These are phyloP conservation scores for Antechinus stuartii DNA, from an alignment of 2,113 vertebrate genomes.

Conservation along the genomic window DNA sequence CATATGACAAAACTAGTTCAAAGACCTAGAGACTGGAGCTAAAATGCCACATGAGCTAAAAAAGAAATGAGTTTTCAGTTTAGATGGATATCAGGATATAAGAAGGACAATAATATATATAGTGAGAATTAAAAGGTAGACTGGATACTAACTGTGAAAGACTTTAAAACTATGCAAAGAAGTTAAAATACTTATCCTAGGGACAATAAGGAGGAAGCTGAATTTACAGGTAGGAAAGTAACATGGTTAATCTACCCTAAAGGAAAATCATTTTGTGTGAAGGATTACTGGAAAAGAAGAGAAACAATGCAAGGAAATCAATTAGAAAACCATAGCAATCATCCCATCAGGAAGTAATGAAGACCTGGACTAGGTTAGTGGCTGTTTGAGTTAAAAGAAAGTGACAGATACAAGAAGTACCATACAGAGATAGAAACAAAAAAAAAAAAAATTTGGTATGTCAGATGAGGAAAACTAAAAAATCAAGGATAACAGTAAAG, in stretches of 20 bases:
- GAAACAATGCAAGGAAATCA: neutral
- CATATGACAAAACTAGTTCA: neutral
- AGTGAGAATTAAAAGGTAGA: neutral
- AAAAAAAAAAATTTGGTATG: neutral
- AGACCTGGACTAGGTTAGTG: neutral
- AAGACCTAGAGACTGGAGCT: neutral
- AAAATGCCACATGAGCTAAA: neutral
- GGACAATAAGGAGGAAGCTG: neutral
- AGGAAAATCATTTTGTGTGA: neutral
- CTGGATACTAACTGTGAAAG: neutral
- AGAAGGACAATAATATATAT: neutral
- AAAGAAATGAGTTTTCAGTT: neutral
- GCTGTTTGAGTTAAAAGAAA: neutral
- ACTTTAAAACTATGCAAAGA: neutral
- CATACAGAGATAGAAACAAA: neutral
- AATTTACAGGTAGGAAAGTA: neutral
- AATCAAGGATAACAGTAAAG: too few species aligned
- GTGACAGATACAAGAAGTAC: neutral
- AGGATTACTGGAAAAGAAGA: neutral
- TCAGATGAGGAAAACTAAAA: neutral
- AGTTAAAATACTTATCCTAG: neutral
- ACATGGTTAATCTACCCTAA: neutral
- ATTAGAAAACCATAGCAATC: neutral
- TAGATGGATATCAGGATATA: neutral
- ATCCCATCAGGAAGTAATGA: neutral